Conservation (phyloP, 2,888 invertebrate species). For the Perdita meconis region DNA sequence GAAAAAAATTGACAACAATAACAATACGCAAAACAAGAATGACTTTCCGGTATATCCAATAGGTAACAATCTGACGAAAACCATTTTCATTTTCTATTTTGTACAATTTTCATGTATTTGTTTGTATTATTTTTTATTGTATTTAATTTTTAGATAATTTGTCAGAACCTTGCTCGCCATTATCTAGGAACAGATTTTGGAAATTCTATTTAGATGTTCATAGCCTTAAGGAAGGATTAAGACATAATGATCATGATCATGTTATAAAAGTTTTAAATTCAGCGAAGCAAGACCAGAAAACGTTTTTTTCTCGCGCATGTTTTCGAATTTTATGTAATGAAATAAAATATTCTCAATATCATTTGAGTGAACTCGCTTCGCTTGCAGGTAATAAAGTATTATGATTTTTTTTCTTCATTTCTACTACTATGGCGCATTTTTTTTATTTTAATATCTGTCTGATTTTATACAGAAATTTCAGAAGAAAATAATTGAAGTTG, state of each 20-base stretch:
- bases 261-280: slow-evolving; percentile 67
- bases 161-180: slow-evolving; percentile 52
- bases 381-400: slow-evolving; percentile 76
- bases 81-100: not conserved
- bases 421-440: no score
- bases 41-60: slow-evolving; percentile 21
- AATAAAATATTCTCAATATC: slow-evolving; percentile 67
- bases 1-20: not conserved
- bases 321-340: slow-evolving; percentile 73
- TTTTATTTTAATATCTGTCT: not conserved
- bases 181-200: slow-evolving; percentile 63
- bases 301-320: slow-evolving; percentile 64
- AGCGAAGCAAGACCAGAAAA: slow-evolving; percentile 22
- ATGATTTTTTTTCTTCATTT: no score
- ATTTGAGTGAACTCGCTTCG: slow-evolving; percentile 69
- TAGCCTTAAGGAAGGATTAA: slow-evolving; percentile 67
- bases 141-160: slow-evolving; percentile 64
- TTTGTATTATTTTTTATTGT: not conserved
- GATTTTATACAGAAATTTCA: not conserved
- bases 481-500: not conserved
- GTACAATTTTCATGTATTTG: not conserved
- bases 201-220: slow-evolving; percentile 69
- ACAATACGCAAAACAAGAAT: not conserved
- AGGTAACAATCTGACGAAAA: slow-evolving; percentile 34
- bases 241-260: slow-evolving; percentile 69